These are phyloP conservation scores for Platichthys flesus DNA, from an alignment of 2,113 vertebrate species.

Conservation along the genomic window DNA sequence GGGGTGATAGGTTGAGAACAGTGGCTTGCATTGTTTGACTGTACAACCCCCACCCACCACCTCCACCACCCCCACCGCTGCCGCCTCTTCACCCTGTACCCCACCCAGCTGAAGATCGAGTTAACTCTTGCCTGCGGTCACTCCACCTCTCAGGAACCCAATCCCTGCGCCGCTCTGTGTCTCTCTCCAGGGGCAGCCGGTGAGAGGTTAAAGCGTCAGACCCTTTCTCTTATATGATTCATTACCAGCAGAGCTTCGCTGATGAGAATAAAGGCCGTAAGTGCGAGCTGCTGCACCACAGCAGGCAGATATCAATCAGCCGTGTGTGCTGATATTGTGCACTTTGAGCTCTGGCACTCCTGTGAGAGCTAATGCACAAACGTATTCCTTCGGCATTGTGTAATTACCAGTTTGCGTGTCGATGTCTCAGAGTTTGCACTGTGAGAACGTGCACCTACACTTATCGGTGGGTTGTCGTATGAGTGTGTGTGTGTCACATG, in stretches of 20 bases:
- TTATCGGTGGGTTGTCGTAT: slow-evolving; percentile 16
- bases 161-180: slow-evolving; percentile 56
- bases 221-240: slow-evolving; percentile 56
- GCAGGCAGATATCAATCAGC: slow-evolving; percentile 59
- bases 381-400: slow-evolving; percentile 53
- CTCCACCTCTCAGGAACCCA: slow-evolving; percentile 73
- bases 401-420: slow-evolving; percentile 64
- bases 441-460: slow-evolving; percentile 39
- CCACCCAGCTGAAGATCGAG: slow-evolving; percentile 77
- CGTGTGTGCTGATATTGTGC: slow-evolving; percentile 21
- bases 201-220: slow-evolving; percentile 61
- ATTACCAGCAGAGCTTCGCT: slow-evolving; percentile 41
- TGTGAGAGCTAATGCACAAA: slow-evolving; percentile 29
- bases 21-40: slow-evolving; percentile 76
- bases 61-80: slow-evolving; percentile 47
- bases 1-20: slow-evolving; percentile 78
- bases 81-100: slow-evolving; percentile 68
- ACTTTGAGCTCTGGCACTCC: slow-evolving; percentile 29
- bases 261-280: slow-evolving; percentile 45
- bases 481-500: slow-evolving; percentile 69
- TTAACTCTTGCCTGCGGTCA: slow-evolving; percentile 82
- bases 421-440: slow-evolving; percentile 48
- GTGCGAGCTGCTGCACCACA: slow-evolving; percentile 45
- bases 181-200: slow-evolving; percentile 50
- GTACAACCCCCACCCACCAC: slow-evolving; percentile 22